These are phyloP conservation scores for Alosa sapidissima DNA, from an alignment of 2,797 vertebrate genomes.

Conservation along the genomic window DNA sequence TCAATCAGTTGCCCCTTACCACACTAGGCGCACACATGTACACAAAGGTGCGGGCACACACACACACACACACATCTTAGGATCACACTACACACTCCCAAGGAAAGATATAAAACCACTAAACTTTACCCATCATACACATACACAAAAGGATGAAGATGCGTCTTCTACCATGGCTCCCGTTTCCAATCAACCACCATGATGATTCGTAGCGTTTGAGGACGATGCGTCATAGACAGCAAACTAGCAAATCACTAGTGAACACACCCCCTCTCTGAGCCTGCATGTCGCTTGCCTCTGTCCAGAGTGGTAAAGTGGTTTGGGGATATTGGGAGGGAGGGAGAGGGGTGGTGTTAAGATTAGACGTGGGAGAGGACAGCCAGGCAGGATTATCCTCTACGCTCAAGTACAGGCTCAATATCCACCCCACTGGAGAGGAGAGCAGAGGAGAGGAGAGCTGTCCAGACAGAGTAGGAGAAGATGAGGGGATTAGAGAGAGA, in stretches of 20 bases:
- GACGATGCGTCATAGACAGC: not conserved
- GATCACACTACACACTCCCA: no score
- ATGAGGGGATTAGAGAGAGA: not conserved
- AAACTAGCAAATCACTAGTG: no score
- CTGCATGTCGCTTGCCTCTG: not conserved
- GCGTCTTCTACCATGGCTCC: not conserved
- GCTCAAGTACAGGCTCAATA: constrained; percentile 6
- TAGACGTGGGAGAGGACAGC: not conserved
- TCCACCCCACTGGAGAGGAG: not conserved
- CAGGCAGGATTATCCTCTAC: not conserved
- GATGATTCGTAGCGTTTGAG: not conserved
- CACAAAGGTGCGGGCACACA: no score
- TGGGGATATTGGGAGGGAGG: not conserved
- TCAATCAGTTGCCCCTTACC: not conserved
- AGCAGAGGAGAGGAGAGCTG: not conserved
- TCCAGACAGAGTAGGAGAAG: not conserved
- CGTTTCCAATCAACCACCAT: not conserved
- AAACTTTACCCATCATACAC: no score
- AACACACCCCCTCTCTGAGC: not conserved
- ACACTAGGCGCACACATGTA: not conserved
- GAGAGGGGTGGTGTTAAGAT: constrained; percentile 16
- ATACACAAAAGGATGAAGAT: no score
- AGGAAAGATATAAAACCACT: no score
- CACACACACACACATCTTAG: no score
- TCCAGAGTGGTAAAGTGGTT: not conserved